Percentiles rank a stretch among this genome's conserved stretches.
phyloP scores from a whole-genome alignment of 2,113 vertebrate genomes.

The Cinclus mexicanus region DNA sequence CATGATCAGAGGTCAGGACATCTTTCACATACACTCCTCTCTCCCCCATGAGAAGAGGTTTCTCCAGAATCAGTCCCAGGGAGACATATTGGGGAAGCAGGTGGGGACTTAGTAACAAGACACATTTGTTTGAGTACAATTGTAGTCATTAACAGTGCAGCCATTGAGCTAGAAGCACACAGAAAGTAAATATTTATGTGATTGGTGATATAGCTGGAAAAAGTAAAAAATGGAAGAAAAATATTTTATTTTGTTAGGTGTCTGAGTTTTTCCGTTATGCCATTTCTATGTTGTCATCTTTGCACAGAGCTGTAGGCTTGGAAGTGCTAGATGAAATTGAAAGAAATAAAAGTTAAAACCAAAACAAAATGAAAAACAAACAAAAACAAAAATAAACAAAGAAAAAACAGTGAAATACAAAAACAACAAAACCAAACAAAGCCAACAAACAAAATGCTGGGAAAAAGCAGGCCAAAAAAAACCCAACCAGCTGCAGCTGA shows the following conservation, averaged over 20 bases:
- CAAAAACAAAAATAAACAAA: not conserved
- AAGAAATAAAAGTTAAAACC: not conserved
- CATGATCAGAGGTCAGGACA: not conserved
- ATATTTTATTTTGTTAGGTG: not conserved
- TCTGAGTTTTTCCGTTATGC: not conserved
- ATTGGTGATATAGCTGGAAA: not conserved
- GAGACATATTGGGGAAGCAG: not conserved
- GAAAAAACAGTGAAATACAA: not conserved
- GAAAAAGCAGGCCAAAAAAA: not conserved
- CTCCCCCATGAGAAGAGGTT: not conserved
- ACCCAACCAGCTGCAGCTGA: not conserved
- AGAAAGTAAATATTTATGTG: conserved; percentile 22
- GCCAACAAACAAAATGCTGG: not conserved
- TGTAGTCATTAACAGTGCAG: not conserved
- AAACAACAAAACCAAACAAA: not conserved
- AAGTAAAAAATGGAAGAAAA: not conserved
- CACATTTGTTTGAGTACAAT: not conserved
- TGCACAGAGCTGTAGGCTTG: not conserved
- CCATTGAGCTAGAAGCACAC: not conserved
- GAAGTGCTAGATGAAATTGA: not conserved
- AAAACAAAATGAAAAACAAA: not conserved
- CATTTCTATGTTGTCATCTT: not conserved
- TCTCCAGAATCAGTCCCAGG: not conserved
- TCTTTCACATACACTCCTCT: not conserved
- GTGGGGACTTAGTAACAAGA: not conserved